Base-by-base conservation (phyloP, 2,797 vertebrate species). In the Kryptolebias ocellatus region DNA sequence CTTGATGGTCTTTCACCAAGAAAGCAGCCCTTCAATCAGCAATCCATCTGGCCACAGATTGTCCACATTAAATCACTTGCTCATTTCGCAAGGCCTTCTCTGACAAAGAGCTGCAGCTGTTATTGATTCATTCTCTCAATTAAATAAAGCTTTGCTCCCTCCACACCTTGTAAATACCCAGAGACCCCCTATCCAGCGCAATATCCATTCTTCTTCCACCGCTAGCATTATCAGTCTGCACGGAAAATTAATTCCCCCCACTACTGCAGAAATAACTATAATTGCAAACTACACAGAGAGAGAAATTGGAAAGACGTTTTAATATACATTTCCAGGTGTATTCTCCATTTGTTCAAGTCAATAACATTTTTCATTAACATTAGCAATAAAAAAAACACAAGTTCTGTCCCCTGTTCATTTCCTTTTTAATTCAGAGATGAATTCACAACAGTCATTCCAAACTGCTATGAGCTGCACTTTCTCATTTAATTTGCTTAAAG, bases 251-350 rank as follows among this genome's bases (percentile, higher is more conserved):
- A 95, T 94, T 92, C 88, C 90, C 42, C 89, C 88, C 89, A 89
- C 90, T 87, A 90, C 92, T 87, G 91, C 90, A 88, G 91, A 94
- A 94, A 95, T 94, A 94, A 94, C 91, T 93, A 94, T 95, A 95
- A 94, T 94, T 94, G 94, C 93, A 92, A 94, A 90, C 90, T 90
- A 90, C 92, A 84, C 74, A 87, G 87, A 88, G 90, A 91, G 90
- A 90, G 90, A 93, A 93, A 94, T 94, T 92, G 89, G 90, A 93
- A 92, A 88, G 84, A 87, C 87, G 83, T 95, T 97, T 96, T 96
- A 97, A 96, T 96, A 97, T 91, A 92, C 88, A 93, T 93, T 94
- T 93, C 89, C 89, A 94, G 92, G 93, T 94, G 92, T 92, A 93
- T 92, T 93, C 90, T 93, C 90, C 92, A 93, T 94, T 94, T 92